Percentiles rank a stretch among this genome's conserved stretches.
Conservation (phyloP, 2,113 vertebrate species). For the Eupsittula cactorum region DNA sequence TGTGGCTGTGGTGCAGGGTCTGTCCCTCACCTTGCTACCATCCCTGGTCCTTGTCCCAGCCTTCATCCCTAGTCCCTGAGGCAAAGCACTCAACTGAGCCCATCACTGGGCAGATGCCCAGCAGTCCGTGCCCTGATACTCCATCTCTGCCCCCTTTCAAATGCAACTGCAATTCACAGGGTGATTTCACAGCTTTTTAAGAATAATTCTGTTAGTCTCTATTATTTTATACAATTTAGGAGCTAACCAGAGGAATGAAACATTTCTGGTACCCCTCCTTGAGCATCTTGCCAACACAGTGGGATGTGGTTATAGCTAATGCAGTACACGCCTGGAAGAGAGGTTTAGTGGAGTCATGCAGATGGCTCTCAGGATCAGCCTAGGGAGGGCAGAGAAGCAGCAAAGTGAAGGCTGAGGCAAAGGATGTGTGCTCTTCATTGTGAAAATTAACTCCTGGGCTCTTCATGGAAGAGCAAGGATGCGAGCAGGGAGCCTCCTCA, state of each 20-base stretch:
- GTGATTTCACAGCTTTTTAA: background rate
- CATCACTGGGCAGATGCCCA: background rate
- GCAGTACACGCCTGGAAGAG: background rate
- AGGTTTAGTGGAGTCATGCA: background rate
- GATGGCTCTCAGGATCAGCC: background rate
- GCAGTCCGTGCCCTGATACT: accelerated
- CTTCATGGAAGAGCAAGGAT: background rate
- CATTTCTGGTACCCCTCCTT: accelerated
- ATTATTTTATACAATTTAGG: background rate
- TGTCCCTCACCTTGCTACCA: accelerated
- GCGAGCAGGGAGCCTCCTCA: background rate
- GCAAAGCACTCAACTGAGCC: background rate
- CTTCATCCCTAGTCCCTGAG: background rate
- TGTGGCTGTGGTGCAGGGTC: background rate
- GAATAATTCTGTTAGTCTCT: background rate
- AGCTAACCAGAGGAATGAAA: background rate
- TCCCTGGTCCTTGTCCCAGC: background rate
- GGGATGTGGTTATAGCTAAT: background rate
- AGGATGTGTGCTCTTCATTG: background rate
- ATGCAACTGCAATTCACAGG: background rate
- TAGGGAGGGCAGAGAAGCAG: background rate
- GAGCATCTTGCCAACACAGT: background rate
- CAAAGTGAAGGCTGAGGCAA: background rate
- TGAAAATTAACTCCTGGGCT: background rate
- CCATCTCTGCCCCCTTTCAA: background rate